Percentiles rank a stretch among this genome's conserved stretches.
Conservation (phyloP, 2,113 vertebrate genomes). For the Indicator indicator region DNA sequence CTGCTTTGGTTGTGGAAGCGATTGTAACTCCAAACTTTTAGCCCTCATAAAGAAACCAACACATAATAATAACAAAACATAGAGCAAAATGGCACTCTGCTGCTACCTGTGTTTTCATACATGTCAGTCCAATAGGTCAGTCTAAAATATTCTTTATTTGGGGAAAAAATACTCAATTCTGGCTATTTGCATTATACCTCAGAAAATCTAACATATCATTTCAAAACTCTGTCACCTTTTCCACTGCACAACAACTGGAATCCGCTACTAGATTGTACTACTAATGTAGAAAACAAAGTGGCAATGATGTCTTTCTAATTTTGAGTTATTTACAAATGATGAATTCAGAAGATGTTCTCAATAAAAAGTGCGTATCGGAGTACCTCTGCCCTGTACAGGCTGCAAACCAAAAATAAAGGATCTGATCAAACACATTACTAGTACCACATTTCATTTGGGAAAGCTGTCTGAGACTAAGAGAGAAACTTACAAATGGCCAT, state of each 20-base stretch:
- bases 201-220: background rate
- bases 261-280: background rate
- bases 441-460: background rate
- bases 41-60: background rate
- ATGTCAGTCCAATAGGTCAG: background rate
- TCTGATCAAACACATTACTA: background rate
- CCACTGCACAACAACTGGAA: background rate
- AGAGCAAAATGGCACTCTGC: background rate
- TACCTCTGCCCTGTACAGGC: rapidly evolving
- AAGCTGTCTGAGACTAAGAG: background rate
- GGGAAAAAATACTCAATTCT: background rate
- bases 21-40: background rate
- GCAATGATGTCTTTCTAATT: background rate
- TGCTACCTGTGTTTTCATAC: background rate
- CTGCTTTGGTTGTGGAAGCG: background rate
- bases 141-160: background rate
- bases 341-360: rapidly evolving
- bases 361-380: background rate
- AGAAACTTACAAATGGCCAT: background rate
- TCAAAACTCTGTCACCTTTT: background rate
- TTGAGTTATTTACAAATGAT: background rate
- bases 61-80: background rate
- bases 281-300: background rate
- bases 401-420: background rate
- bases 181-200: background rate